These are phyloP conservation scores for Gymnorhina tibicen DNA, from an alignment of 2,113 vertebrate species.

Conservation along the genomic window DNA sequence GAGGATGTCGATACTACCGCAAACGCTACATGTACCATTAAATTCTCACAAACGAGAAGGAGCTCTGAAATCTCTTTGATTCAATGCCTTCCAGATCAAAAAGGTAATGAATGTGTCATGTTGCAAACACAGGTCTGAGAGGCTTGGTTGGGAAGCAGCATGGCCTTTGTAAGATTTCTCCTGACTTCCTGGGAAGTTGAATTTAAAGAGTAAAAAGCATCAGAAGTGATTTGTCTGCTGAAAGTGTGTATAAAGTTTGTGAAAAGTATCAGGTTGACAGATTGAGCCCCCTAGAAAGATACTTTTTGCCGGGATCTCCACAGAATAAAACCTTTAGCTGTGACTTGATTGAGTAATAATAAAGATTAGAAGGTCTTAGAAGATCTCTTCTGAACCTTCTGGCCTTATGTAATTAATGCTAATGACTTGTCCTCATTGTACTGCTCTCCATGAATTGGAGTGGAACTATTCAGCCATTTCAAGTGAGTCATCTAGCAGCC, in stretches of 20 bases:
- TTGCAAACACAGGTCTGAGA: not conserved
- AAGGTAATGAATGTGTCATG: not conserved
- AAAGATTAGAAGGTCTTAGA: not conserved
- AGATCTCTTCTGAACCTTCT: not conserved
- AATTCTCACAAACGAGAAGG: not conserved
- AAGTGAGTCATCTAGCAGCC: not conserved
- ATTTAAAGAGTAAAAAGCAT: not conserved
- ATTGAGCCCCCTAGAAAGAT: not conserved
- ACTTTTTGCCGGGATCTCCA: not conserved
- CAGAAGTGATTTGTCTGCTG: not conserved
- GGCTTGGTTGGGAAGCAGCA: not conserved
- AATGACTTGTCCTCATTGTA: not conserved
- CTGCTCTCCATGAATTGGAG: not conserved
- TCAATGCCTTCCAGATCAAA: not conserved
- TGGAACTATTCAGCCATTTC: not conserved
- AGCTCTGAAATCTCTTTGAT: not conserved
- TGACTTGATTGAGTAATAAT: not conserved
- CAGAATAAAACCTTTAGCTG: not conserved
- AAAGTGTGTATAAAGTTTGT: not conserved
- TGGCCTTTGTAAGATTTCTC: not conserved
- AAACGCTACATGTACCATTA: not conserved
- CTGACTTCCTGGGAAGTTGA: not conserved
- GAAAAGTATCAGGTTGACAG: not conserved
- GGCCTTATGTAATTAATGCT: not conserved
- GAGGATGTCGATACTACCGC: rapidly evolving